These are phyloP conservation scores for Apeltes quadracus DNA, from an alignment of 2,113 vertebrate genomes.

Conservation along the genomic window DNA sequence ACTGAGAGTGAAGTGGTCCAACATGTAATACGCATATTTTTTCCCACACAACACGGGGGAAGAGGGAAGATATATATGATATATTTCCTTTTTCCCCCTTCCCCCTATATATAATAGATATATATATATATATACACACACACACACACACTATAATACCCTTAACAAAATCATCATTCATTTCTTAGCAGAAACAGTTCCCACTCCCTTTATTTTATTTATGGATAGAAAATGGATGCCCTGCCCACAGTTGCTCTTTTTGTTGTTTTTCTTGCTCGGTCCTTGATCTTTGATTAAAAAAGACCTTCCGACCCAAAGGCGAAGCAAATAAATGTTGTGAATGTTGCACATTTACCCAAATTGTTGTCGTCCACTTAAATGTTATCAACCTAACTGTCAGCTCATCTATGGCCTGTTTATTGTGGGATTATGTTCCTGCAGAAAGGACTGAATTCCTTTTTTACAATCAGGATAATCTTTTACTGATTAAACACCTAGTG, in stretches of 20 bases:
- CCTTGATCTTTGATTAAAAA: background rate
- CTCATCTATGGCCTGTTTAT: background rate
- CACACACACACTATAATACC: no score
- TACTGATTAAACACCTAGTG: constrained; percentile 1
- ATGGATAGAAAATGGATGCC: background rate
- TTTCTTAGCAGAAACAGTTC: no score
- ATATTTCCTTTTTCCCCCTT: no score
- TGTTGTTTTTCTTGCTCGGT: no score
- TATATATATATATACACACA: no score
- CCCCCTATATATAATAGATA: no score
- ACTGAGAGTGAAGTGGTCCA: background rate
- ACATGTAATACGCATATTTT: background rate
- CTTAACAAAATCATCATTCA: no score
- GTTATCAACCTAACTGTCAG: background rate
- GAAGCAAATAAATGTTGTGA: background rate
- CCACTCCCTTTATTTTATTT: background rate
- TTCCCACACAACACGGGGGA: background rate
- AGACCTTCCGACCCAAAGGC: background rate
- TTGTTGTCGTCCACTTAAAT: background rate
- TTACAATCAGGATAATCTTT: background rate
- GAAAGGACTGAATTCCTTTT: constrained; percentile 2
- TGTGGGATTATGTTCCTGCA: background rate
- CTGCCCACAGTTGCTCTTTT: background rate
- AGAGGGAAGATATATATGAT: background rate
- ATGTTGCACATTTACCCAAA: background rate